Conservation (phyloP, 2,888 invertebrate species). For the Platerodrilus igneus region DNA sequence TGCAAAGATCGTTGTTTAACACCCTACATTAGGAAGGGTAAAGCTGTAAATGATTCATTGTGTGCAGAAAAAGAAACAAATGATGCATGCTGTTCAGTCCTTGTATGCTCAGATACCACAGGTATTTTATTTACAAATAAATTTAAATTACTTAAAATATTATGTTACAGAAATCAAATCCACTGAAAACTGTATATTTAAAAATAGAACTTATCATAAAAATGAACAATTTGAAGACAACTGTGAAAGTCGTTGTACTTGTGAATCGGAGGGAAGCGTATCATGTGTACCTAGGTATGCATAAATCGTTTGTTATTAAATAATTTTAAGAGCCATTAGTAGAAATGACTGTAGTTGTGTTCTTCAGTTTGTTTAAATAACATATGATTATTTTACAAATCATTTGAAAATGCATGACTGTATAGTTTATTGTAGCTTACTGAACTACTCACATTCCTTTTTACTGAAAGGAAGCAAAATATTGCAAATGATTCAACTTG, state of each 20-base stretch:
- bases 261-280: constrained; percentile 64
- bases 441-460: no score
- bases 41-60: constrained; percentile 61
- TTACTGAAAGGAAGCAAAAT: no score
- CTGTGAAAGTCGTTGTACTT: constrained; percentile 75
- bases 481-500: no score
- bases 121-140: constrained; percentile 39
- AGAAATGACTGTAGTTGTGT: no score
- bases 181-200: constrained; percentile 58
- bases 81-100: constrained; percentile 65
- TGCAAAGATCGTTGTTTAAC: constrained; percentile 67
- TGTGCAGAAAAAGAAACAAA: constrained; percentile 67
- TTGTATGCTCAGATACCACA: constrained; percentile 64
- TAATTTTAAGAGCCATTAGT: no score
- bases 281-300: constrained; percentile 43
- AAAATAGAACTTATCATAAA: constrained; percentile 65
- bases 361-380: no score
- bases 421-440: no score
- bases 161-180: constrained; percentile 42
- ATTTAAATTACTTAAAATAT: neutral
- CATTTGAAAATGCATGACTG: no score
- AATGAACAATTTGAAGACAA: constrained; percentile 73
- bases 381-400: no score
- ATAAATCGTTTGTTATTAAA: constrained; percentile 1
- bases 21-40: constrained; percentile 66